Base-by-base conservation (phyloP, 2,113 vertebrate species). In the Clarias magur region DNA sequence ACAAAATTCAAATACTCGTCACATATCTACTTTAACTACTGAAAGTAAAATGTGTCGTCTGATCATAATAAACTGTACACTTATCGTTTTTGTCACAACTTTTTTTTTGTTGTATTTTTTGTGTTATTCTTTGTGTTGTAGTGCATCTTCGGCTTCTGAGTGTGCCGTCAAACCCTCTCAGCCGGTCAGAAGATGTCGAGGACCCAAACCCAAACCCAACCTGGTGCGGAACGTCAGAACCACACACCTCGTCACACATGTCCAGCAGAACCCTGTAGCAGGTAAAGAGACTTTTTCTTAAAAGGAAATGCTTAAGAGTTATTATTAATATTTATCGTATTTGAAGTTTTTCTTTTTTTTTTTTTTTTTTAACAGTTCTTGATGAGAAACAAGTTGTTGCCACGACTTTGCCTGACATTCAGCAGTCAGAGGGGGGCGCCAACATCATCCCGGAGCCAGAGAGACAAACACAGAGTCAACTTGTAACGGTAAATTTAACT, bases 191-290 rank as follows among this genome's bases (percentile, higher is more conserved):
- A 91, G 92, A 85, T 85, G 81, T 21, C 89, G 92, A 0, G 91
- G 92, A 3, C 83, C 87, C 68, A 92, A 88, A 89, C 85, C 91
- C 42, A 93, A 89, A 89, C 94, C 94, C n/a, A 93, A 92, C 72
- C 86, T 95, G 30, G 42, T 68, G 11, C 86, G 63, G 25, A 76
- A 27, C 62, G 12, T 72, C 65, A 88, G 72, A 86, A n/a, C 53
- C 59, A 5, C 65, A 42, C 65, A 8, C 8, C 4, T 30, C 10
- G 56, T 30, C 30, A 10, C 63, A n/a, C 73, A 68, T 23, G 59
- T 30, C 21, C 38, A 53, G 1, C 63, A 83, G 86, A 82, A 56
- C 70, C n/a, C 42, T 21, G 10, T 16, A 81, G 11, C 62, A 67
- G 60, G 84, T 89, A 65, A 53, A 27, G 27, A 57, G 63, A 65